Percentiles rank a stretch among this genome's conserved stretches.
phyloP scores from a whole-genome alignment of 2,113 vertebrate genomes.

The Accipiter virgatus region DNA sequence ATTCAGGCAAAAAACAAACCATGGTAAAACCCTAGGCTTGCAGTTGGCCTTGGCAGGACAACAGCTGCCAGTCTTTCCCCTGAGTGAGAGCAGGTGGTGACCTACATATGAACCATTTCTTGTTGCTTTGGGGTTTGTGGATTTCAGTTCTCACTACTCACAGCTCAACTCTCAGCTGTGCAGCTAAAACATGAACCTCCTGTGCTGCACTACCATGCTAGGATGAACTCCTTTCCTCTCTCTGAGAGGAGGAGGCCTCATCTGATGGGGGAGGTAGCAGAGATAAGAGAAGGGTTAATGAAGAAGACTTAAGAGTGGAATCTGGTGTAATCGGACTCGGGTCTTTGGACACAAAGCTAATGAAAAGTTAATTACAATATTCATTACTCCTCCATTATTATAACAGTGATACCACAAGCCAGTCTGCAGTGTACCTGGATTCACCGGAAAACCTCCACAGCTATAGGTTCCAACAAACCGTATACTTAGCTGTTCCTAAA shows the following conservation, averaged over 20 bases:
- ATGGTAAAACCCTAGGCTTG: not conserved
- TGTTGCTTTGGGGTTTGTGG: not conserved
- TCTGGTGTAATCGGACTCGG: not conserved
- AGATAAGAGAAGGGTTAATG: not conserved
- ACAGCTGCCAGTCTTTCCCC: not conserved
- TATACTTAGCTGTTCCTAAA: not conserved
- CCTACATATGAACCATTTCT: not conserved
- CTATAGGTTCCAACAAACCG: not conserved
- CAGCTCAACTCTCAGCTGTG: not conserved
- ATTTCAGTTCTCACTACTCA: not conserved
- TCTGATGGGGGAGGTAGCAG: not conserved
- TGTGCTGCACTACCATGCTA: not conserved
- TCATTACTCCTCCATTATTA: not conserved
- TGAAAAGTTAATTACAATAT: not conserved
- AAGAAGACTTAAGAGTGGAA: not conserved
- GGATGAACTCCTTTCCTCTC: not conserved
- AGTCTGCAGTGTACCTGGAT: not conserved
- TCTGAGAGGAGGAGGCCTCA: not conserved
- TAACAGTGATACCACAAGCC: not conserved
- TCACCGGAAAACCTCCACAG: not conserved
- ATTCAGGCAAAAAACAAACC: not conserved
- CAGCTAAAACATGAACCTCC: not conserved
- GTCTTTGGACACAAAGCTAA: not conserved
- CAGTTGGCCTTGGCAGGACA: not conserved
- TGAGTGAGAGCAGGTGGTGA: slow-evolving; percentile 17